Evolutionary conservation across 2,113 vertebrate species (phyloP), one percentile per base, ranked within the genome.

Genomic region (Gila orcuttii): DNA sequence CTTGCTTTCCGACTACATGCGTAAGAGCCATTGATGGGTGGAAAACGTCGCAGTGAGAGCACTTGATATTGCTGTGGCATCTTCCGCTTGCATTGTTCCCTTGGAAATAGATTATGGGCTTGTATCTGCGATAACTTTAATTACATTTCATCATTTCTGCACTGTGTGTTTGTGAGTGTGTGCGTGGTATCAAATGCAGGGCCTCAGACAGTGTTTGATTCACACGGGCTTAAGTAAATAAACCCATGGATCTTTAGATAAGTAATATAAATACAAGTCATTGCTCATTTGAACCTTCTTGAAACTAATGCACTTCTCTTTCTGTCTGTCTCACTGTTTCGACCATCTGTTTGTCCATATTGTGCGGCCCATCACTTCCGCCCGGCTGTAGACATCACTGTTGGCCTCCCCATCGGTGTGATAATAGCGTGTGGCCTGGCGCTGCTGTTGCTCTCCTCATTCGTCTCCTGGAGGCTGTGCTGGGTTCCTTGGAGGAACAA

Each of bases 391-490:
- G 97, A 97, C 93, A 91, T 96, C 93, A 95, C 97, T 76, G 91
- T 96, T 94, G 96, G 97, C 95, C 96, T 99, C 93, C 95, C 98
- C 77, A 94, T 96, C 1, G 93, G 95, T 62, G 94, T 96, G 89
- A 94, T 96, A n/a, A 85, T 88, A 42, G 64, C 73, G 50, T 96
- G 96, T 90, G 96, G 95, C 23, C 92, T 97, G 92, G 95, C 95
- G 60, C 93, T 97, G 93, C 95, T 97, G 94, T 95, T 98, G 91
- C 97, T 97, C 95, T 92, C 91, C 94, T 93, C 92, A 95, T 95
- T 93, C 92, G 96, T 89, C 96, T 97, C 96, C 91, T 97, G 96
- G 96, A 97, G 96, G 95, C 94, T 97, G 90, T 96, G 95, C 93
- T 96, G 96, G 96, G 93, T 95, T 69, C 96, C 96, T 92, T 95